These are phyloP conservation scores for Caenorhabditis sp. DNA, from an alignment of 2,888 invertebrate species.

Conservation along the genomic window DNA sequence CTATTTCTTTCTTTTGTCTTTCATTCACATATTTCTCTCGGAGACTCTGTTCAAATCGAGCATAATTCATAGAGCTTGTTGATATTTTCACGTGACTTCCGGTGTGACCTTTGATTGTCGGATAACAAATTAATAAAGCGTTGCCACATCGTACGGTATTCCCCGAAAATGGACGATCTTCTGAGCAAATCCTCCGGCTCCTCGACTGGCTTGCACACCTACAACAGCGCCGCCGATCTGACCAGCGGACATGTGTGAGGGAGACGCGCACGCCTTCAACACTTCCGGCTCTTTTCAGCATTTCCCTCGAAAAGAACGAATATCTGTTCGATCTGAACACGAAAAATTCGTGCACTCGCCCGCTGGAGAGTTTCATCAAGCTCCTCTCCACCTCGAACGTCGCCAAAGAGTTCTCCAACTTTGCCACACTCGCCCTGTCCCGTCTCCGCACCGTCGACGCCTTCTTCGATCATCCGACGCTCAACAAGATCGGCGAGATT, in stretches of 20 bases:
- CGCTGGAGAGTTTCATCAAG: constrained; percentile 37
- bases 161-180: constrained; percentile 4
- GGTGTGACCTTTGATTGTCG: too few species aligned
- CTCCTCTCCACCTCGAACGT: constrained; percentile 41
- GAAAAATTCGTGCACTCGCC: constrained; percentile 46
- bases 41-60: too few species aligned
- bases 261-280: background rate
- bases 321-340: constrained; percentile 55
- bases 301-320: constrained; percentile 45
- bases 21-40: constrained; percentile 29
- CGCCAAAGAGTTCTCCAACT: constrained; percentile 41
- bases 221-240: constrained; percentile 55
- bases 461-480: constrained; percentile 49
- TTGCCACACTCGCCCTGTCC: constrained; percentile 19
- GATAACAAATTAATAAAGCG: too few species aligned
- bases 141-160: too few species aligned
- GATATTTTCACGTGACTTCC: constrained; percentile 34
- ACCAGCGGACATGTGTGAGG: constrained; percentile 35
- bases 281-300: constrained; percentile 10
- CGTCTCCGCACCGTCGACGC: constrained; percentile 41
- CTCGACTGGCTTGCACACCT: constrained; percentile 30
- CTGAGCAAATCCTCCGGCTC: background rate
- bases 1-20: constrained; percentile 24
- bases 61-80: constrained; percentile 46
- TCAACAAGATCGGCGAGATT: constrained; percentile 64